phyloP scores from a whole-genome alignment of 2,113 vertebrate genomes.

The Gambusia holbrooki region DNA sequence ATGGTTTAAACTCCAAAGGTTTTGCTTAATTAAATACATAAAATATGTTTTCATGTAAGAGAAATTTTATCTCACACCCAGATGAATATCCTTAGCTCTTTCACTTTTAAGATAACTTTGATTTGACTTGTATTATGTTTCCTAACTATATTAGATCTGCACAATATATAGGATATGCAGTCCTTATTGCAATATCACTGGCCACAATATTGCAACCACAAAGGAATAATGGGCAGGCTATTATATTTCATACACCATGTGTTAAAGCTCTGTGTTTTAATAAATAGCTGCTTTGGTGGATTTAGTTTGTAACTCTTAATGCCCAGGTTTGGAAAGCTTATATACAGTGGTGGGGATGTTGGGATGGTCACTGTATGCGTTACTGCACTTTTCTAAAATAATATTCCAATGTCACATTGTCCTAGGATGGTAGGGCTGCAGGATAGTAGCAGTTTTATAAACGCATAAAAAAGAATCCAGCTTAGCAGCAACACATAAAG shows the following conservation, averaged over 20 bases:
- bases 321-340: neutral
- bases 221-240: neutral
- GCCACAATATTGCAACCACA: neutral
- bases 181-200: neutral
- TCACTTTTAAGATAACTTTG: neutral
- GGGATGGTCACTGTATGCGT: neutral
- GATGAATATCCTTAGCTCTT: neutral
- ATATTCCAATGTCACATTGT: neutral
- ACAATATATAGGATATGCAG: neutral
- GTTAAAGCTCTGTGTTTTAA: neutral
- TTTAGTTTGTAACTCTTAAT: neutral
- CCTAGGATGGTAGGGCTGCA: too few relatives aligned
- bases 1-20: slow-evolving; percentile 9
- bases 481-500: slow-evolving; percentile 17
- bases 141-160: neutral
- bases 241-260: neutral
- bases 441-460: too few relatives aligned
- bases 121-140: neutral
- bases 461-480: neutral
- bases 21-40: neutral
- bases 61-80: neutral
- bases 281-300: neutral
- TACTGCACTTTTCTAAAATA: neutral
- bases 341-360: neutral
- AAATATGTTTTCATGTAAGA: neutral